These are phyloP conservation scores for Drosophila emarginata DNA, from an alignment of 2,888 invertebrate genomes.

Conservation along the genomic window DNA sequence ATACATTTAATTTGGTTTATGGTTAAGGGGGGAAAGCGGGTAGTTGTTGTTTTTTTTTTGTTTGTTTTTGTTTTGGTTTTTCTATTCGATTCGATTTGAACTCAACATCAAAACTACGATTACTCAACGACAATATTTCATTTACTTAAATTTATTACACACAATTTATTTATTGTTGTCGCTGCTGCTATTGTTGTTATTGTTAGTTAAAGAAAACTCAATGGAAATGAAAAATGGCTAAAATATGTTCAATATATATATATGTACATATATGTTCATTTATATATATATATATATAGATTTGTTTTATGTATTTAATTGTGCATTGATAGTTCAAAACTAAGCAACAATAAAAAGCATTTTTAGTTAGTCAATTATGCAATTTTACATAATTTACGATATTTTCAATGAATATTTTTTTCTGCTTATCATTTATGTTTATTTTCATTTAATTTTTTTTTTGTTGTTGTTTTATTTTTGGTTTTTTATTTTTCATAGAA, in stretches of 20 bases:
- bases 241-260: background rate
- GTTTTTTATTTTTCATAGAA: slow-evolving; percentile 67
- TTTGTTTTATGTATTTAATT: slow-evolving; percentile 22
- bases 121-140: slow-evolving; percentile 30
- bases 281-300: slow-evolving; percentile 16
- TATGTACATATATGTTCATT: too few species aligned
- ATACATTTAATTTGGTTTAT: slow-evolving; percentile 37
- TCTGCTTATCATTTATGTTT: background rate
- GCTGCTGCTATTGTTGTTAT: background rate
- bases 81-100: slow-evolving; percentile 16
- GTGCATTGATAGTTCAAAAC: slow-evolving; percentile 47
- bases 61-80: background rate
- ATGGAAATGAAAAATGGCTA: background rate
- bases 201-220: background rate
- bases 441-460: background rate
- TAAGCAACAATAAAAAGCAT: slow-evolving; percentile 71
- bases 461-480: slow-evolving; percentile 24
- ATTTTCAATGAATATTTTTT: slow-evolving; percentile 37
- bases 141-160: slow-evolving; percentile 2
- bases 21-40: too few species aligned
- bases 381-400: background rate
- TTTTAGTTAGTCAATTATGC: slow-evolving; percentile 3
- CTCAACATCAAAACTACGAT: slow-evolving; percentile 39
- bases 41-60: background rate
- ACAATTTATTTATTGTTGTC: slow-evolving; percentile 1